Conservation (phyloP, 2,797 vertebrate genomes). For the Gallirallus australis region DNA sequence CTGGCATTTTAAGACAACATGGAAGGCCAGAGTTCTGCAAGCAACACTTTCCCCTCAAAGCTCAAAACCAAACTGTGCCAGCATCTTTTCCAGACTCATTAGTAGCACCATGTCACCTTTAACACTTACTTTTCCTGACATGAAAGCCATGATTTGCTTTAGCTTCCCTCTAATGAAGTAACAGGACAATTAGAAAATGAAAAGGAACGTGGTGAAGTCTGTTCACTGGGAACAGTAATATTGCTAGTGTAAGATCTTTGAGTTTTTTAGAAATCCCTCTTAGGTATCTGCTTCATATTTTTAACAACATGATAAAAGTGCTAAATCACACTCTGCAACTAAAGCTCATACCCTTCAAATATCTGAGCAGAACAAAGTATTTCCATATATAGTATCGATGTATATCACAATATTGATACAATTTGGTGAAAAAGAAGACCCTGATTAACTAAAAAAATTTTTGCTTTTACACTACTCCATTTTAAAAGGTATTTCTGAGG, state of each 20-base stretch:
- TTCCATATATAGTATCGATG: neutral
- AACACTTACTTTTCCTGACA: conserved; percentile 85
- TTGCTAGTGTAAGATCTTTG: neutral
- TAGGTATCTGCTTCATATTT: neutral
- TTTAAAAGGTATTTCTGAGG: neutral
- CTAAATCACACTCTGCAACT: neutral
- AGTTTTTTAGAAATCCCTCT: neutral
- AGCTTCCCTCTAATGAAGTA: conserved; percentile 80
- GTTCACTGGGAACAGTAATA: neutral
- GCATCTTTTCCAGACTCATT: conserved; percentile 87
- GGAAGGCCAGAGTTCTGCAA: neutral
- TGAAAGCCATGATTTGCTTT: conserved; percentile 87
- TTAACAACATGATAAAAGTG: neutral
- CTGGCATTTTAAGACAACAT: neutral
- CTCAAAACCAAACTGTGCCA: conserved; percentile 82
- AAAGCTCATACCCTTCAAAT: neutral
- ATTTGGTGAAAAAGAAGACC: neutral
- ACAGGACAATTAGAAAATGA: neutral
- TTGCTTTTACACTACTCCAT: neutral
- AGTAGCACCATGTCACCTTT: conserved; percentile 86
- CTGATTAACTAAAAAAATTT: neutral
- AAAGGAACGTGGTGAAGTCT: neutral
- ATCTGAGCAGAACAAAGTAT: neutral
- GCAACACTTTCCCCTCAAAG: neutral
- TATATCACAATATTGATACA: neutral